Evolutionary conservation across 2,113 vertebrate species (phyloP), one percentile per base, ranked within the genome.

Genomic region (Dendrocopos noguchii): DNA sequence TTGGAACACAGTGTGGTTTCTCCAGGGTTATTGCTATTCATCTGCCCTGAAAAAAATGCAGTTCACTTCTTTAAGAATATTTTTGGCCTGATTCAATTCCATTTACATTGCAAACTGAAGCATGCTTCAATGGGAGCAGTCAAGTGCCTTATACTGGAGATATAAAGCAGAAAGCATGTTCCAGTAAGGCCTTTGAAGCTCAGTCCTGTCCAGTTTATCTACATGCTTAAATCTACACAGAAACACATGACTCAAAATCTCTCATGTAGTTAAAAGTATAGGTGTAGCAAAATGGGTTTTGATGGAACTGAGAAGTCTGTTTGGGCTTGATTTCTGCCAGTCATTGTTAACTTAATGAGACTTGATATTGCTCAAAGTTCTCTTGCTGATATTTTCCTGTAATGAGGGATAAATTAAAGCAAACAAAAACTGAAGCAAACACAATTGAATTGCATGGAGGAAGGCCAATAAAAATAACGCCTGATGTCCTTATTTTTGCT

Each of bases 371-470:
- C 61, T 73, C 39, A 21, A 68, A 86, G 73, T 59, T 68, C 36
- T 78, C 53, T 84, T 88, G 79, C 61, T 55, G 83, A 2, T 68
- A 42, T 29, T 94, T 95, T 89, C 66, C 81, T 94, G 61, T 80
- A 94, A 94, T 72, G n/a, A 94, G n/a, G 11, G 18, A 72, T 8
- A 91, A 95, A 84, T 91, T 89, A 94, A 94, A 94, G 72, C 53
- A 96, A 96, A 96, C 78, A 94, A 88, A 10, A 70, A 80, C 52
- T 2, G 4, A 84, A 83, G 53, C 68, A 87, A 95, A 77, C 75
- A 66, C 44, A 80, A 39, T 83, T 86, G n/a, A 75, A 34, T 47
- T 78, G 47, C 2, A 0, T 78, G 91, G 84, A 94, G 33, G 39
- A 78, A 87, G 87, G 88, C 87, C 65, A 95, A 63, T 70, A 76